Evolutionary conservation across 1,140 invertebrate genomes (phyloP).

Genomic region (Diorhabda elongata): DNA sequence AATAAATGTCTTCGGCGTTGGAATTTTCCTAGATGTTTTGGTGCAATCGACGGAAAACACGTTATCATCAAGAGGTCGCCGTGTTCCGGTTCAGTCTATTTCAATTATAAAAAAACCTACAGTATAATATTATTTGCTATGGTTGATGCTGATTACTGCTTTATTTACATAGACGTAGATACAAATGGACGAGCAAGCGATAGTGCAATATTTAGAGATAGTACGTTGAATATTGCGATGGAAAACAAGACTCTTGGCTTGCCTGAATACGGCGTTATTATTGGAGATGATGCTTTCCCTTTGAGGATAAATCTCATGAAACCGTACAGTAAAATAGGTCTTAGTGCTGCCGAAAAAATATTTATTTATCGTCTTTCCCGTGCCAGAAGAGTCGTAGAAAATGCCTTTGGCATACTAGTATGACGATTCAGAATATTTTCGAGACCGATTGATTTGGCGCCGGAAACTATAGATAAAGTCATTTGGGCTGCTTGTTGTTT

Average conservation of each 20-base stretch:
- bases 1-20: background rate
- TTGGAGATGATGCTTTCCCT: constrained; percentile 14
- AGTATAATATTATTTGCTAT: constrained; percentile 28
- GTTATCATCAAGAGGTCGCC: background rate
- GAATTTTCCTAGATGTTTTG: constrained; percentile 6
- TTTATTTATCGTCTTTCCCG: constrained; percentile 16
- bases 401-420: constrained; percentile 18
- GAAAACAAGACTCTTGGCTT: too few relatives aligned
- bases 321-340: constrained; percentile 10
- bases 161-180: constrained; percentile 45
- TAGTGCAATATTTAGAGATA: constrained; percentile 9
- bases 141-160: constrained; percentile 37
- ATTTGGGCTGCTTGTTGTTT: constrained; percentile 16
- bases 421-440: constrained; percentile 14
- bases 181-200: constrained; percentile 22
- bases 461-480: constrained; percentile 16
- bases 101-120: background rate
- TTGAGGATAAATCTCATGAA: constrained; percentile 7
- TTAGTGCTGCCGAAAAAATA: constrained; percentile 4
- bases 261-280: constrained; percentile 9
- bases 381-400: constrained; percentile 17
- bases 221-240: background rate
- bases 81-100: constrained; percentile 4
- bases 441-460: constrained; percentile 24
- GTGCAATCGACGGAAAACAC: constrained; percentile 3